Conservation (phyloP, 1,140 invertebrate species). For the Drosophila fuyamai region DNA sequence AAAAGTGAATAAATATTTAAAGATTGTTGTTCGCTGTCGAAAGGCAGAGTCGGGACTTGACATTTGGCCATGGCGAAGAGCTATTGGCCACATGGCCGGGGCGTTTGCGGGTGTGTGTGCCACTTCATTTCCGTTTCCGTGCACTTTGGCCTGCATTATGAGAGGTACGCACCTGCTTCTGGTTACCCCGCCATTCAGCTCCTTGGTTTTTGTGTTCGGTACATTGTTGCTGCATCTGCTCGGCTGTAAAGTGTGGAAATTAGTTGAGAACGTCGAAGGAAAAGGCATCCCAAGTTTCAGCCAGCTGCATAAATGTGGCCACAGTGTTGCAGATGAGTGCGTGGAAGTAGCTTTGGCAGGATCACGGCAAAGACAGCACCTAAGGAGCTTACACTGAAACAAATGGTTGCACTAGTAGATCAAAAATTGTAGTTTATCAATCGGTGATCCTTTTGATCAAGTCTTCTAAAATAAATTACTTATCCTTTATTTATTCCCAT, state of each 20-base stretch:
- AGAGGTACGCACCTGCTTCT: background rate
- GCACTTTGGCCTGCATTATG: constrained; percentile 17
- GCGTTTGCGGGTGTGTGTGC: constrained; percentile 11
- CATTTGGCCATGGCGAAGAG: constrained; percentile 24
- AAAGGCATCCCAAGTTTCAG: constrained; percentile 21
- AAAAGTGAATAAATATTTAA: constrained; percentile 45
- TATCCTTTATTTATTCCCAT: no score
- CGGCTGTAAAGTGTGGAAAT: constrained; percentile 57
- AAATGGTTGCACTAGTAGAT: no score
- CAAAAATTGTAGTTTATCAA: no score
- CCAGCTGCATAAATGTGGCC: constrained; percentile 25
- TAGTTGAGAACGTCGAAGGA: constrained; percentile 40
- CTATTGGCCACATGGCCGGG: constrained; percentile 27
- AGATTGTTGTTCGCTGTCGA: constrained; percentile 9
- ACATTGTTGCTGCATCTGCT: constrained; percentile 59
- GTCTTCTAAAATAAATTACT: no score
- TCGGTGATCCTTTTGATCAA: no score
- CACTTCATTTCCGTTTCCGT: constrained; percentile 54
- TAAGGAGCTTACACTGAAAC: background rate
- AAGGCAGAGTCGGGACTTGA: constrained; percentile 12
- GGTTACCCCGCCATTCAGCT: background rate
- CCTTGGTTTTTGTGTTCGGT: constrained; percentile 7
- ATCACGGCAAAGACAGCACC: background rate
- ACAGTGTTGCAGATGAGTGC: constrained; percentile 57
- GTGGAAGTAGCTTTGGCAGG: background rate